Evolutionary conservation across 2,797 vertebrate genomes (phyloP).

Genomic region (Phaenicophaeus curvirostris): DNA sequence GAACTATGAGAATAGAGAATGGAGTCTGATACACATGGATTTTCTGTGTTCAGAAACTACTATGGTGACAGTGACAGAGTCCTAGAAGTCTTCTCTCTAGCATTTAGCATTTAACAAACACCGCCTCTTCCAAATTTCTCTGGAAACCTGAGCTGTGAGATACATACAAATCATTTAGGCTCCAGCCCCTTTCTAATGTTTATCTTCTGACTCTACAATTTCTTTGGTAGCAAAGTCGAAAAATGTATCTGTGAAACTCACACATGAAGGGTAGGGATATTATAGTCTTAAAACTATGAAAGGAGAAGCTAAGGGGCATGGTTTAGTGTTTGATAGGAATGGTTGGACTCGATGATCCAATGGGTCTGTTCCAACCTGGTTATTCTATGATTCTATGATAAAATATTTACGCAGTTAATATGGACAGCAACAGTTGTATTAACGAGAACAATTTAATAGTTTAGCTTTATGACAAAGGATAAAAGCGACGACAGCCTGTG

Average conservation of each 20-base stretch:
- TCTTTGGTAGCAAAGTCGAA: neutral
- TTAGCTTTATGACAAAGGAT: neutral
- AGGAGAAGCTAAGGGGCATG: too few relatives aligned
- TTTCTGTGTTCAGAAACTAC: neutral
- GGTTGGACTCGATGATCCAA: too few relatives aligned
- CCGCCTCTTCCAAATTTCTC: neutral
- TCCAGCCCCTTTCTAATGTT: neutral
- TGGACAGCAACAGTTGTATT: neutral
- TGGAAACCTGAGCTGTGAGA: neutral
- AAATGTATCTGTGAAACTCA: neutral
- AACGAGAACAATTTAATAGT: neutral
- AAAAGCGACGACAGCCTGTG: neutral
- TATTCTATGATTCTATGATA: too few relatives aligned
- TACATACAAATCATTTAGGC: neutral
- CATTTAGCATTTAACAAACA: neutral
- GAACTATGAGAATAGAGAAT: neutral
- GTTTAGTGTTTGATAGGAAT: too few relatives aligned
- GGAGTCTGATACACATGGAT: neutral
- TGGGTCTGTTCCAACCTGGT: too few relatives aligned
- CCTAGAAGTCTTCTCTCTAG: neutral
- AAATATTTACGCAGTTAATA: neutral
- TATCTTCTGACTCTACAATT: neutral
- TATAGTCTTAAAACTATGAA: neutral
- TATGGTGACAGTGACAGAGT: neutral
- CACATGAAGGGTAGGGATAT: neutral